Evolutionary conservation across 2,113 vertebrate species (phyloP).

Genomic region (Dascyllus trimaculatus): DNA sequence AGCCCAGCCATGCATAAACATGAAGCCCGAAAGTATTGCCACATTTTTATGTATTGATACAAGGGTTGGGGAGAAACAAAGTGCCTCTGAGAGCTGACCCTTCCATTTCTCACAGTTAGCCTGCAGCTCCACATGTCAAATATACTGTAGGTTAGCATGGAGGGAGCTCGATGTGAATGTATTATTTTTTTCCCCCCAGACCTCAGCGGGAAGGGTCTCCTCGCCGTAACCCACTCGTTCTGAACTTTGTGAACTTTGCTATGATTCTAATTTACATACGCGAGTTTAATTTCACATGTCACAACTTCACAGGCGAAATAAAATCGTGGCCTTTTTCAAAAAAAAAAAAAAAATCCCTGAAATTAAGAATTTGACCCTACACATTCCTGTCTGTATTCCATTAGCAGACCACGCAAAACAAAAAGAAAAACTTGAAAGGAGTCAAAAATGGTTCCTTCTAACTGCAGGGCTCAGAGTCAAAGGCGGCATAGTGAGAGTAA

Average conservation of each 20-base stretch:
- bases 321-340: conserved; percentile 40
- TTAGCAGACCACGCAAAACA: conserved; percentile 40
- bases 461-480: conserved; percentile 43
- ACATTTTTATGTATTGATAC: conserved; percentile 75
- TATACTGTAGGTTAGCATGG: conserved; percentile 41
- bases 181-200: conserved; percentile 58
- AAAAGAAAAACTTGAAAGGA: conserved; percentile 30
- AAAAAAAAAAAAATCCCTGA: conserved; percentile 54
- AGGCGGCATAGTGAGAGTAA: conserved; percentile 56
- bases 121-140: conserved; percentile 73
- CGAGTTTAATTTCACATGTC: conserved; percentile 47
- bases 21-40: conserved; percentile 63
- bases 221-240: conserved; percentile 42
- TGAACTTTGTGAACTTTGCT: conserved; percentile 44
- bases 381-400: conserved; percentile 43
- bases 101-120: conserved; percentile 63
- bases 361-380: conserved; percentile 56
- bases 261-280: conserved; percentile 57
- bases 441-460: conserved; percentile 19
- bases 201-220: conserved; percentile 39
- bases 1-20: conserved; percentile 79
- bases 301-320: conserved; percentile 47
- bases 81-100: conserved; percentile 63
- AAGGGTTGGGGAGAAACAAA: conserved; percentile 63
- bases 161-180: conserved; percentile 39